These are phyloP conservation scores for Aphrophora alni DNA, from an alignment of 2,888 invertebrate species.

Conservation along the genomic window DNA sequence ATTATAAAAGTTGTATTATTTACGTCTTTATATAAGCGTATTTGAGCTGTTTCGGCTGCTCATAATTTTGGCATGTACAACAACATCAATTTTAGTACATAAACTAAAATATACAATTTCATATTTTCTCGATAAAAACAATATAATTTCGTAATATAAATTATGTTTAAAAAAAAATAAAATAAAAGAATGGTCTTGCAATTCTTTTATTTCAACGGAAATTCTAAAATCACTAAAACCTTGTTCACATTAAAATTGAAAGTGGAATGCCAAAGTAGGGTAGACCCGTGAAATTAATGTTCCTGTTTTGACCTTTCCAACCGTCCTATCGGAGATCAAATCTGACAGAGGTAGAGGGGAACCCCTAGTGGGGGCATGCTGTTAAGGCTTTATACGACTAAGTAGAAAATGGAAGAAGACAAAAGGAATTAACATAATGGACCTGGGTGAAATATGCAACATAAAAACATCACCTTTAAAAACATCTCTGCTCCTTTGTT, in stretches of 20 bases:
- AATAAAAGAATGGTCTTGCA: too few relatives aligned
- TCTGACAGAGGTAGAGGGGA: background rate
- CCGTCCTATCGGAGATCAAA: background rate
- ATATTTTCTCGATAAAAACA: too few relatives aligned
- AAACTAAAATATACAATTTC: too few relatives aligned
- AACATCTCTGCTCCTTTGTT: background rate
- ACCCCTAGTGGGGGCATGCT: background rate
- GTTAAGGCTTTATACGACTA: background rate
- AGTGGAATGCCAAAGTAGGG: background rate
- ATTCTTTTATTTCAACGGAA: too few relatives aligned
- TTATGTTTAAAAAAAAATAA: too few relatives aligned
- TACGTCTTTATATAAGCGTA: too few relatives aligned
- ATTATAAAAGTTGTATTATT: too few relatives aligned
- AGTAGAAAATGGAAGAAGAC: background rate
- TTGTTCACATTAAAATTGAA: background rate
- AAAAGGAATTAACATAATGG: slow-evolving; percentile 6
- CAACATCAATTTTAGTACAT: too few relatives aligned
- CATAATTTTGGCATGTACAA: too few relatives aligned
- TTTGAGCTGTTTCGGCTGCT: too few relatives aligned
- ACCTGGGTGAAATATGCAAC: slow-evolving; percentile 4
- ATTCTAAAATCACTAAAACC: background rate
- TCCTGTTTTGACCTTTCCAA: background rate
- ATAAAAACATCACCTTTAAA: background rate
- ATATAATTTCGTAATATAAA: too few relatives aligned
- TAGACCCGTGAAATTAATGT: background rate